Evolutionary conservation across 2,113 vertebrate genomes (phyloP).

Genomic region (Sebastes fasciatus): DNA sequence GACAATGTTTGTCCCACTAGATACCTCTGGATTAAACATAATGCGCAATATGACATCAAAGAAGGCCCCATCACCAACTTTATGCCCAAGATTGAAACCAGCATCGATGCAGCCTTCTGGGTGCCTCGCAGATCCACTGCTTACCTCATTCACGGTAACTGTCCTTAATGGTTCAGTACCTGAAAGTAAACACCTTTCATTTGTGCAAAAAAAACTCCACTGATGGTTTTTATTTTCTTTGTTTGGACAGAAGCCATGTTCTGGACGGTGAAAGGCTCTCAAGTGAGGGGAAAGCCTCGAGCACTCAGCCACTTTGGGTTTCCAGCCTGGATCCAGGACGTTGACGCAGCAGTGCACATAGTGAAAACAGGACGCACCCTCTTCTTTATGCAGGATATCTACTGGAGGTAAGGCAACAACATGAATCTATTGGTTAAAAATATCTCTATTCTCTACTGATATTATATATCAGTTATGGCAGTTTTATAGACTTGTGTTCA

Average conservation of each 20-base stretch:
- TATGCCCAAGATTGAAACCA: slow-evolving; percentile 82
- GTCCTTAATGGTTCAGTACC: neutral
- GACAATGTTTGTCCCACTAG: slow-evolving; percentile 44
- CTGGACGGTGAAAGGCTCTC: slow-evolving; percentile 82
- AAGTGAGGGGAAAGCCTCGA: slow-evolving; percentile 73
- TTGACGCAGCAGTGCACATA: slow-evolving; percentile 83
- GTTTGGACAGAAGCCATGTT: slow-evolving; percentile 74
- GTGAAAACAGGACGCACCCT: slow-evolving; percentile 79
- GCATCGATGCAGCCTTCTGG: slow-evolving; percentile 84
- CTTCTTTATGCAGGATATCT: slow-evolving; percentile 82
- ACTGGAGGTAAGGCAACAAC: slow-evolving; percentile 80
- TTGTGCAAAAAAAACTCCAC: neutral
- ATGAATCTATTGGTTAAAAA: neutral
- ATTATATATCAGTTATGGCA: neutral
- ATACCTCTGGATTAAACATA: slow-evolving; percentile 85
- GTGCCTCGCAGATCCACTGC: slow-evolving; percentile 76
- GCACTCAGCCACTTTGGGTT: slow-evolving; percentile 81
- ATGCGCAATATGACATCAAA: slow-evolving; percentile 75
- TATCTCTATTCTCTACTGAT: neutral
- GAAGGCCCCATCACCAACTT: slow-evolving; percentile 84
- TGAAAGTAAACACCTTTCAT: neutral
- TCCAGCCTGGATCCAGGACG: slow-evolving; percentile 76
- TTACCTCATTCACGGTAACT: slow-evolving; percentile 83
- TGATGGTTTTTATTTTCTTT: neutral
- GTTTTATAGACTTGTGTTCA: neutral